Base-by-base conservation (phyloP, 2,888 invertebrate genomes). In the Drosophila borealis region DNA sequence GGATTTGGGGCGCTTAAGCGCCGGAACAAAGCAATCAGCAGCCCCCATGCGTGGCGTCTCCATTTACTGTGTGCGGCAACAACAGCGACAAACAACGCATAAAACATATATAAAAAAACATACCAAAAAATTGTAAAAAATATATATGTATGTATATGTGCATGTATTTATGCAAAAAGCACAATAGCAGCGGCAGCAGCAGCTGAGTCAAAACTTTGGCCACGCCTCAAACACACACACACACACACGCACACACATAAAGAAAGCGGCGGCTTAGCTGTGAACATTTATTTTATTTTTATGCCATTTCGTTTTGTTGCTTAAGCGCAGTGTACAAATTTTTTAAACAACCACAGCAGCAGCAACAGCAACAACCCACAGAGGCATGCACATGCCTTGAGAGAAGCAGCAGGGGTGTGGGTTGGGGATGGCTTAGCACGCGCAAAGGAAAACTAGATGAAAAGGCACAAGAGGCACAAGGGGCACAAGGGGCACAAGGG, bases 1-100 rank as follows among this genome's bases (percentile, higher is more conserved):
- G 55, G 67, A 63, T 73, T 70, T 68, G 62, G 66, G 67, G 44
- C 70, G 80, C 78, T 86, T 80, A 83, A 83, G 84, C 87, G 78
- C 87, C 87, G 83, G 87, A 83, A 83, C 83, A 86, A 83, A 81
- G 80, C 83, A 83, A 83, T 83, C 83, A 86, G 70, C 80, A 63
- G 75, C 72, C 71, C 61, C 70, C 81, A 77, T 70, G 80, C 72
- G 84, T 81, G 74, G 77, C 73, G 76, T 77, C 74, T 69, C 61
- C 61, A 44, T 25, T 33, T 34, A 25, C 19, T 29, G 14, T 17
- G 25, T 36, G 19, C 13, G 21, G 46, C 39, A 48, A 2, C 29
- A 29, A 25, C 41, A 44, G 62, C 54, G 51, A 68, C 57, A 70
- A 51, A 63, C 64, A 70, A 68, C 66, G 68, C 74, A 80, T 78